A percentile compares a stretch with the other conserved stretches of the same genome.
phyloP scores from a whole-genome alignment of 2,797 vertebrate species.

The Acrocephalus scirpaceus region DNA sequence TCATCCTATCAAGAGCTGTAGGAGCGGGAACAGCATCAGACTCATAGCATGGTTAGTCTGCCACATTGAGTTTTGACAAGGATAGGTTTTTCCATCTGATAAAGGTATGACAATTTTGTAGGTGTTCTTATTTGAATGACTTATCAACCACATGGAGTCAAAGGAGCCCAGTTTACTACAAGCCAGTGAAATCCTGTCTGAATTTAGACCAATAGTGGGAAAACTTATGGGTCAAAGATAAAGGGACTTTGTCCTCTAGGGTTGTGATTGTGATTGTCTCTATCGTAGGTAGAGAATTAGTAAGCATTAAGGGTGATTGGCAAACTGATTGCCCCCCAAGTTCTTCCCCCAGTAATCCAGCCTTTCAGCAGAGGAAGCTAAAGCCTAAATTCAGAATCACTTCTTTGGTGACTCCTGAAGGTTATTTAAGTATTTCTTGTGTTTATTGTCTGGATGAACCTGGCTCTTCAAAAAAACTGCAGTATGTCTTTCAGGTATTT shows the following conservation, averaged over 20 bases:
- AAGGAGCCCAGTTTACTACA: background rate
- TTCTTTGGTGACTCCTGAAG: background rate
- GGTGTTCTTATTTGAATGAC: background rate
- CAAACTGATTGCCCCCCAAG: background rate
- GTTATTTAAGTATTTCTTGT: background rate
- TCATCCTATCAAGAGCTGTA: background rate
- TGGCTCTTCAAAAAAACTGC: background rate
- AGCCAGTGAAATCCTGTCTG: background rate
- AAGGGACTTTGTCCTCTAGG: background rate
- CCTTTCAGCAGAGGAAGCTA: background rate
- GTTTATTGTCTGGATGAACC: background rate
- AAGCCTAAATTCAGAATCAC: background rate
- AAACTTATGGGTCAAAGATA: background rate
- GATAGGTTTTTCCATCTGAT: background rate
- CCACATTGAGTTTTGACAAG: background rate
- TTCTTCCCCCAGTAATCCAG: background rate
- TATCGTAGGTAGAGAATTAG: background rate
- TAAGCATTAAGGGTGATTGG: background rate
- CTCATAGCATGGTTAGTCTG: background rate
- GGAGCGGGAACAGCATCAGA: background rate
- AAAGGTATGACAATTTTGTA: background rate
- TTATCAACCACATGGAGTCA: background rate
- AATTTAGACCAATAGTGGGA: background rate
- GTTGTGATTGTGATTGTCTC: background rate
- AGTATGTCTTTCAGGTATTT: background rate